Percentiles rank a stretch among this genome's conserved stretches.
phyloP scores from a whole-genome alignment of 1,140 invertebrate species.

The Lineus longissimus region DNA sequence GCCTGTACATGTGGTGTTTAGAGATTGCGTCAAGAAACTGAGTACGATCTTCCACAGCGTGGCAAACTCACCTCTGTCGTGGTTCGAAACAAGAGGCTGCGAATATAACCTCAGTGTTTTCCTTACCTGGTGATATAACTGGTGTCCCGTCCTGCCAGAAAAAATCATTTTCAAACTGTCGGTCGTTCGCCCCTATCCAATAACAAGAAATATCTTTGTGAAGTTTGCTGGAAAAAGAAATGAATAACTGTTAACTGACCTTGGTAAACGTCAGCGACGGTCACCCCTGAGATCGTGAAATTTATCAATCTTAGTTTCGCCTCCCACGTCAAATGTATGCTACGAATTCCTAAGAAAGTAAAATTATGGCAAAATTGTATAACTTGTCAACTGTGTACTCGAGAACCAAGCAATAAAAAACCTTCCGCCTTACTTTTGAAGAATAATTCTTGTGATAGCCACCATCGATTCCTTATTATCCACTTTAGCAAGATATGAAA shows the following conservation, averaged over 20 bases:
- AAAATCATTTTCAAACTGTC: slow-evolving; percentile 69
- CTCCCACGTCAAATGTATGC: not conserved
- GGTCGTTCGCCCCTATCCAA: slow-evolving; percentile 75
- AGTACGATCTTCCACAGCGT: no score
- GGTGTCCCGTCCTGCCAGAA: slow-evolving; percentile 70
- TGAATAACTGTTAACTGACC: slow-evolving; percentile 13
- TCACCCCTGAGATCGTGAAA: not conserved
- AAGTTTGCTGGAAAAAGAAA: slow-evolving; percentile 27
- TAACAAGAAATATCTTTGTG: slow-evolving; percentile 56
- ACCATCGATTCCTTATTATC: slow-evolving; percentile 61
- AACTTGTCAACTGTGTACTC: no score
- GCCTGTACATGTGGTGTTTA: no score
- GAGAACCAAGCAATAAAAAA: no score
- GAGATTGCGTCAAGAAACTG: no score
- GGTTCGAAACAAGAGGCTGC: no score
- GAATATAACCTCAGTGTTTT: no score
- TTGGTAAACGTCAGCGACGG: not conserved
- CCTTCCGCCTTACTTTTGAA: slow-evolving; percentile 19
- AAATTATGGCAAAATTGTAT: no score
- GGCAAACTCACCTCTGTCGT: no score
- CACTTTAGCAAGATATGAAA: slow-evolving; percentile 66
- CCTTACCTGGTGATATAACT: slow-evolving; percentile 71
- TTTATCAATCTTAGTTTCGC: not conserved
- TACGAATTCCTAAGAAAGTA: not conserved
- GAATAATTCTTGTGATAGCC: slow-evolving; percentile 27